phyloP scores from a whole-genome alignment of 1,140 invertebrate genomes.

The Apis dorsata region DNA sequence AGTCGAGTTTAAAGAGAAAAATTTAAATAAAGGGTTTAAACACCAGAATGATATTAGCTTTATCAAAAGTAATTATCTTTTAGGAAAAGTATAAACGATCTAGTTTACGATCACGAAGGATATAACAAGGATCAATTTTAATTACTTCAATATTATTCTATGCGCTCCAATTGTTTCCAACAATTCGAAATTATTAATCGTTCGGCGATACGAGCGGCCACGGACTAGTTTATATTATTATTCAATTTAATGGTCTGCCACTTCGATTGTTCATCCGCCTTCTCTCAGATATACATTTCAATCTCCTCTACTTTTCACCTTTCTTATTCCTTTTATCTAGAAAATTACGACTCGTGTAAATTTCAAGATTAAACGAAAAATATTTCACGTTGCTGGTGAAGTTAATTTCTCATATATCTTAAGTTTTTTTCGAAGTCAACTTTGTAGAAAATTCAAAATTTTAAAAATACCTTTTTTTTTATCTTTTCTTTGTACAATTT shows the following conservation, averaged over 20 bases:
- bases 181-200: constrained; percentile 27
- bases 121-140: constrained; percentile 21
- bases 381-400: neutral
- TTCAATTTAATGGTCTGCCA: constrained; percentile 15
- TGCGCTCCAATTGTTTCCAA: constrained; percentile 3
- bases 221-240: neutral
- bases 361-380: neutral
- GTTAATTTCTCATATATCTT: neutral
- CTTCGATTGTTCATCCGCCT: neutral
- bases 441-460: no score
- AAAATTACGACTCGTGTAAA: neutral
- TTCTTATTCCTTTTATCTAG: neutral
- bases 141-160: neutral
- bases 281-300: neutral
- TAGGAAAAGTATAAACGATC: neutral
- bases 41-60: neutral
- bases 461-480: no score
- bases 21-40: neutral
- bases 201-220: neutral
- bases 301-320: neutral
- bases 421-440: neutral
- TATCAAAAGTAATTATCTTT: constrained; percentile 3
- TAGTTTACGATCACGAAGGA: neutral
- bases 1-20: neutral
- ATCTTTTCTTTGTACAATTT: no score